These are phyloP conservation scores for Tetrao urogallus DNA, from an alignment of 2,113 vertebrate genomes.

Conservation along the genomic window DNA sequence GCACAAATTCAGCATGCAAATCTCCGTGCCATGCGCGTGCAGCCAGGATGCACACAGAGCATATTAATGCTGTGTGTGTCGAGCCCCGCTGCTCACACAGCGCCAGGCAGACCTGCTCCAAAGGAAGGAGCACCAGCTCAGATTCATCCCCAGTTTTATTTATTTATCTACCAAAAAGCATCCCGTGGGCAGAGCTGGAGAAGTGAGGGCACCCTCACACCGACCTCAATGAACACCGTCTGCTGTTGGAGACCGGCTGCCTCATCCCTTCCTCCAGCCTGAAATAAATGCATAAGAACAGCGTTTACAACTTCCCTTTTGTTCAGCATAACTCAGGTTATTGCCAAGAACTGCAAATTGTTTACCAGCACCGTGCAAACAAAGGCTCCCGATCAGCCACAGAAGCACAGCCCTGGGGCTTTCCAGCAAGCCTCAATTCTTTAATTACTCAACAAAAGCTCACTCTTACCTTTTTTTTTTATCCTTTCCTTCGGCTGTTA, in stretches of 20 bases:
- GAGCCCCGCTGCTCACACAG: background rate
- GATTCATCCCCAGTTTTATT: background rate
- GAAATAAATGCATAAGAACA: background rate
- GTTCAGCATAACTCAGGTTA: constrained; percentile 29
- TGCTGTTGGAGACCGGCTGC: background rate
- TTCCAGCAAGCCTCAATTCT: constrained; percentile 39
- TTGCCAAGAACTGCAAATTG: constrained; percentile 54
- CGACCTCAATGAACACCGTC: fast-evolving
- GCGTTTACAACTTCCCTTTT: background rate
- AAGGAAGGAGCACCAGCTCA: background rate
- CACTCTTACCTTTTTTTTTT: background rate
- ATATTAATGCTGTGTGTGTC: constrained; percentile 6
- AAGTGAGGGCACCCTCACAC: background rate
- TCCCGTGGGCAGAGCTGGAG: fast-evolving
- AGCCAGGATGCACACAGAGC: background rate
- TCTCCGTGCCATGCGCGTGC: background rate
- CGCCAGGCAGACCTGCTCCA: background rate
- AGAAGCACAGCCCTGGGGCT: constrained; percentile 48
- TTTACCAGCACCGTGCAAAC: constrained; percentile 53
- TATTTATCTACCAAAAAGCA: background rate
- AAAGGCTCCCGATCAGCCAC: background rate
- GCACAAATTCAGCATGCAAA: constrained; percentile 31
- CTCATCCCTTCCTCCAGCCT: background rate
- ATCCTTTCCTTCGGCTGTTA: background rate
- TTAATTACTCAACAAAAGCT: constrained; percentile 65